phyloP scores from a whole-genome alignment of 2,113 vertebrate genomes.

The Atherinomorus stipes region DNA sequence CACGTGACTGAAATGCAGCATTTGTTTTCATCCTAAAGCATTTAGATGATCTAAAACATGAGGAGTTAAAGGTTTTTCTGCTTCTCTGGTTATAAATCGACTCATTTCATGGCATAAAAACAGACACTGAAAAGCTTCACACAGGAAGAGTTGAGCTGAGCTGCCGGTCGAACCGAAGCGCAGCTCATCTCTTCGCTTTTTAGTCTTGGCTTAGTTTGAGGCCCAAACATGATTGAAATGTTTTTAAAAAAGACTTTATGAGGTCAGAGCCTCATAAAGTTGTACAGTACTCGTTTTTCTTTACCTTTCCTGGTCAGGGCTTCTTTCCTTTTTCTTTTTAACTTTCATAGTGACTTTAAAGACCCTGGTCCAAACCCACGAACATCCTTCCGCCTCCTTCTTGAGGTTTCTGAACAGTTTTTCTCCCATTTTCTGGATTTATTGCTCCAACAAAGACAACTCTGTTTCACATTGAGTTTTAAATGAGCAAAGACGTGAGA shows the following conservation, averaged over 20 bases:
- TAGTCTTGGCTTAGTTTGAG: conserved; percentile 51
- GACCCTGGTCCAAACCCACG: background rate
- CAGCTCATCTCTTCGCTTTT: conserved; percentile 1
- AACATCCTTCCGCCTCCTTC: background rate
- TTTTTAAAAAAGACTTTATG: conserved; percentile 10
- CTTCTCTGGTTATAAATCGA: background rate
- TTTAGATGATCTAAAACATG: background rate
- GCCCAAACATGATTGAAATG: conserved; percentile 53
- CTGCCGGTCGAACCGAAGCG: background rate
- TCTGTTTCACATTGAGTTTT: conserved; percentile 8
- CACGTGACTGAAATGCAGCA: background rate
- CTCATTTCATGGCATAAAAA: background rate
- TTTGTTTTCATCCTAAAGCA: too few relatives aligned
- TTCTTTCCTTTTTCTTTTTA: background rate
- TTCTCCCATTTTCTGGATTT: conserved; percentile 13
- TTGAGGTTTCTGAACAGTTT: background rate
- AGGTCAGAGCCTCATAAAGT: conserved; percentile 6
- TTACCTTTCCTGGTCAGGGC: background rate
- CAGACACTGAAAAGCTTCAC: background rate
- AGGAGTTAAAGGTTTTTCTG: background rate
- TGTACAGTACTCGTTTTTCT: conserved; percentile 24
- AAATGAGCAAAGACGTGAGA: background rate
- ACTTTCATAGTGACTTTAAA: background rate
- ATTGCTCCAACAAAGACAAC: conserved; percentile 13
- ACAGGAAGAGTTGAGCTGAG: conserved; percentile 32